Evolutionary conservation across 2,888 invertebrate genomes (phyloP), one percentile per base, ranked within the genome.

Genomic region (Campoplex nolae): DNA sequence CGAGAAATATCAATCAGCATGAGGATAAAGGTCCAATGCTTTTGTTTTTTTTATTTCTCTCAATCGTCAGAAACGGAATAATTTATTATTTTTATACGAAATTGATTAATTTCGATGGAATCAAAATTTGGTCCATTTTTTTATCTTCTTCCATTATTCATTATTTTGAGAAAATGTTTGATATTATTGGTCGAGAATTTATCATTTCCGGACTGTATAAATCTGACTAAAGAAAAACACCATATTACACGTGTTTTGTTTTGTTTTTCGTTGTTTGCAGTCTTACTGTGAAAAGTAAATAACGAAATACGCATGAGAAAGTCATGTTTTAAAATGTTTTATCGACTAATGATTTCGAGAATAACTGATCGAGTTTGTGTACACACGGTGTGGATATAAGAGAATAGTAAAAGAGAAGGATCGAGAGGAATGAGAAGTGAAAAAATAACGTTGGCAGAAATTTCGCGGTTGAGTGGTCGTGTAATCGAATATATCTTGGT

Each of bases 401-500:
- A 32, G 74, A 75, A 42, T 9, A 54, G 48, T 56, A 38, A 76
- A 77, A 54, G 13, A 68, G 74, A 35, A 65, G 48, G 48, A 71
- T n/a, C 7, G 32, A 65, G 62, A 56, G 54, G 76, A 62, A 23
- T 67, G 71, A 74, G 35, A 68, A 80, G 62, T 54, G 38, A 67
- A 86, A 70, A 82, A 67, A 13, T 51, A 23, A 65, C 28, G 74
- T 75, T 58, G 82, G 75, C 82, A 68, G 75, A 82, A 82, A 71
- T 80, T 86, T 86, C 74, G 86, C 86, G 86, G 84, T 86, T 62
- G 81, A 84, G 80, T 78, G 81, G 81, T 81, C 70, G 78, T 83
- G 80, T 42, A 84, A 81, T 86, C 77, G 78, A 67, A 74, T 82
- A 28, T 68, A 65, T 54, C 54, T 73, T n/a, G 67, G 45, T 74